Evolutionary conservation across 2,113 vertebrate species (phyloP).

Genomic region (Strix uralensis): DNA sequence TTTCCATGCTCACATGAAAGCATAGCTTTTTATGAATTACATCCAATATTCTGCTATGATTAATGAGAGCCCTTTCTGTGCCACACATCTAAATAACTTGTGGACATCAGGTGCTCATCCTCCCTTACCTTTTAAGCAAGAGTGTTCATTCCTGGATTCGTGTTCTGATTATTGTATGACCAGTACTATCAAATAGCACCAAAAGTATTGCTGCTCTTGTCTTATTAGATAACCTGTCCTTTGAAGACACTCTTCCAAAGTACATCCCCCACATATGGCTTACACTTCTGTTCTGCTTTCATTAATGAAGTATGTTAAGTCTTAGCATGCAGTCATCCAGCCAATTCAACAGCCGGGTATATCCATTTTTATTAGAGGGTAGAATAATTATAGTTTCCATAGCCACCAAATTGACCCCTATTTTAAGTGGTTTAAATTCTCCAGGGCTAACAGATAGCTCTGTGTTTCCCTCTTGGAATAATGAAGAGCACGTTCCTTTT

Average conservation of each 20-base stretch:
- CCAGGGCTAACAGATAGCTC: background rate
- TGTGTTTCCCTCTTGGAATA: background rate
- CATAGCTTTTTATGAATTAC: background rate
- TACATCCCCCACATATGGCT: background rate
- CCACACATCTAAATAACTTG: background rate
- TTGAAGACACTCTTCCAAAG: background rate
- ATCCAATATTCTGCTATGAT: background rate
- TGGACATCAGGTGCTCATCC: background rate
- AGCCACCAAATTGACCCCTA: slow-evolving; percentile 29
- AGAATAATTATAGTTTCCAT: slow-evolving; percentile 34
- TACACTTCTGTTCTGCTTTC: background rate
- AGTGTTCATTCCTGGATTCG: background rate
- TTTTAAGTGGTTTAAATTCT: slow-evolving; percentile 29
- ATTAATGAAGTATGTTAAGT: background rate
- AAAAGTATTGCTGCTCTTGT: background rate
- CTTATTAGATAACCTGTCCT: background rate
- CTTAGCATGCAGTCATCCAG: background rate
- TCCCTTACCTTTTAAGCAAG: background rate
- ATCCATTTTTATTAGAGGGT: background rate
- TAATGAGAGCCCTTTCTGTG: background rate
- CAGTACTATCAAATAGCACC: background rate
- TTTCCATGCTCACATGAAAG: background rate
- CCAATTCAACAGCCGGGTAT: background rate
- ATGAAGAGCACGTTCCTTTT: background rate
- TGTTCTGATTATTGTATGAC: background rate